Evolutionary conservation across 2,888 invertebrate species (phyloP).

Genomic region (Platycheirus rosarum): DNA sequence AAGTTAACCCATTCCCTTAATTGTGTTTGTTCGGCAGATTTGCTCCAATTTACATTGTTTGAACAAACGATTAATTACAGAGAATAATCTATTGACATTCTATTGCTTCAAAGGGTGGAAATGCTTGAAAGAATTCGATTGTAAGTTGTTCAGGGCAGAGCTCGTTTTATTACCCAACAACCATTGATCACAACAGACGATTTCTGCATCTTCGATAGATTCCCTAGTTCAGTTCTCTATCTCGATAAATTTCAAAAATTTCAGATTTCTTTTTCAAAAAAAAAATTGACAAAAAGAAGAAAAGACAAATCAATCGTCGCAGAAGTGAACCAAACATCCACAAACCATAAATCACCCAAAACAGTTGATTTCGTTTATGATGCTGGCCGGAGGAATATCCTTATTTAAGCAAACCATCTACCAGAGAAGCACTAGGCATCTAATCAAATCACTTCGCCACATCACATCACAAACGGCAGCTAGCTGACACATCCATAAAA

Average conservation of each 20-base stretch:
- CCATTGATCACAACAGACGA: too few relatives aligned
- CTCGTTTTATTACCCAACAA: too few relatives aligned
- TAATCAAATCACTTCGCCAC: conserved; percentile 73
- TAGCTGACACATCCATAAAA: conserved; percentile 70
- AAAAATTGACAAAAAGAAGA: conserved; percentile 43
- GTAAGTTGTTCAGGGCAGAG: neutral
- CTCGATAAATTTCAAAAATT: neutral
- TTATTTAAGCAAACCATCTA: conserved; percentile 22
- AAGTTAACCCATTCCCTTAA: too few relatives aligned
- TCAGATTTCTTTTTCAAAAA: conserved; percentile 13
- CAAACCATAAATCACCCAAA: conserved; percentile 72
- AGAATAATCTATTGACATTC: conserved; percentile 34
- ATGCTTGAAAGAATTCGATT: neutral
- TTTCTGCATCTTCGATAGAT: too few relatives aligned
- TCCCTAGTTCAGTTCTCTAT: too few relatives aligned
- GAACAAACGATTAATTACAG: conserved; percentile 55
- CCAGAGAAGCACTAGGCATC: conserved; percentile 45
- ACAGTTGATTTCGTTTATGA: conserved; percentile 53
- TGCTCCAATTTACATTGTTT: conserved; percentile 51
- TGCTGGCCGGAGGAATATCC: conserved; percentile 4
- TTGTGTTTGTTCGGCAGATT: conserved; percentile 34
- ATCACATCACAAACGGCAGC: conserved; percentile 64
- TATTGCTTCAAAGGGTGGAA: neutral
- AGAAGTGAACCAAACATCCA: conserved; percentile 73
- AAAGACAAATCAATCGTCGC: conserved; percentile 73